Evolutionary conservation across 1,140 invertebrate species (phyloP).

Genomic region (Ctenoplectra terminalis): DNA sequence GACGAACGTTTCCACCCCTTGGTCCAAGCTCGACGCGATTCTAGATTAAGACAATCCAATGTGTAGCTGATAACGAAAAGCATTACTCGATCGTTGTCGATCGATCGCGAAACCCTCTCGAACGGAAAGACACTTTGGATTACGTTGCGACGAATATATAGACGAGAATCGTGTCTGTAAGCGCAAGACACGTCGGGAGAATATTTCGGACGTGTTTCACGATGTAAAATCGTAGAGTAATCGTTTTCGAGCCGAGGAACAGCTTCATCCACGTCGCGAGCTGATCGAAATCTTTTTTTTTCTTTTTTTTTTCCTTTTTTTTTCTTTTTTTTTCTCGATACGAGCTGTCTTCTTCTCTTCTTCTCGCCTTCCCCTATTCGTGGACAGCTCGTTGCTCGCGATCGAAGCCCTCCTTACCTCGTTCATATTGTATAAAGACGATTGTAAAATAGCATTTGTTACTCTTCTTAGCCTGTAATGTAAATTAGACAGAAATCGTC

Average conservation of each 20-base stretch:
- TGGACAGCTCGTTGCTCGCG: slow-evolving; percentile 8
- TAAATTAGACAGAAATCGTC: slow-evolving; percentile 75
- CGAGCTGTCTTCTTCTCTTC: neutral
- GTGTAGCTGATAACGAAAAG: slow-evolving; percentile 47
- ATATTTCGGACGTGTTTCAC: neutral
- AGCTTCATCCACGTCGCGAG: neutral
- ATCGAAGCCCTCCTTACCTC: too few relatives aligned
- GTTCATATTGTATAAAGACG: slow-evolving; percentile 70
- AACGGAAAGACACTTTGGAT: slow-evolving; percentile 21
- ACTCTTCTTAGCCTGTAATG: slow-evolving; percentile 79
- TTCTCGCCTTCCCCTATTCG: too few relatives aligned
- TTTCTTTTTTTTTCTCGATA: too few relatives aligned
- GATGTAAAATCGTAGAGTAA: neutral
- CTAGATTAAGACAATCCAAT: slow-evolving; percentile 68
- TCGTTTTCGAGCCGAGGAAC: neutral
- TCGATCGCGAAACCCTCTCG: slow-evolving; percentile 17
- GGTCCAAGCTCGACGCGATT: slow-evolving; percentile 57
- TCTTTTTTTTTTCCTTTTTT: too few relatives aligned
- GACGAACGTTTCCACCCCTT: slow-evolving; percentile 34
- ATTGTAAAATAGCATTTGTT: slow-evolving; percentile 82
- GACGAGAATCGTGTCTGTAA: too few relatives aligned
- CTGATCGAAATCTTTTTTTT: slow-evolving; percentile 8
- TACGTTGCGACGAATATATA: too few relatives aligned
- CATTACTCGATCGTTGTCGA: slow-evolving; percentile 3
- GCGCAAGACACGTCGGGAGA: neutral